Conservation (phyloP, 2,797 vertebrate genomes). For the Naso thynnoides region DNA sequence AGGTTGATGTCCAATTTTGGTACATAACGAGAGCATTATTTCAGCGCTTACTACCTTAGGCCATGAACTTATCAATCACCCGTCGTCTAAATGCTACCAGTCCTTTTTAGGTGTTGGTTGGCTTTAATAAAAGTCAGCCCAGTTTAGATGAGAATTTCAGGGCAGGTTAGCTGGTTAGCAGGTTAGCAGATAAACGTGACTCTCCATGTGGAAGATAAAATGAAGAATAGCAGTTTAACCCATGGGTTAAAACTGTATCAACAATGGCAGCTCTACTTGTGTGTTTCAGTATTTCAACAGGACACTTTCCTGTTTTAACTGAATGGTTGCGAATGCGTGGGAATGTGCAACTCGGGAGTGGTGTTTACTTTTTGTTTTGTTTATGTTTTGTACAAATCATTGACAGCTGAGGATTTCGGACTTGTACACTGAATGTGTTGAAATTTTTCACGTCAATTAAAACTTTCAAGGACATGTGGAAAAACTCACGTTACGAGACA, state of each 20-base stretch:
- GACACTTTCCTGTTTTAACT: slow-evolving; percentile 34
- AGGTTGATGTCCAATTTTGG: no score
- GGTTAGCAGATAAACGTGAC: slow-evolving; percentile 1
- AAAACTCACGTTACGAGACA: slow-evolving; percentile 24
- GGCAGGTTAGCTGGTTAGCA: slow-evolving; percentile 18
- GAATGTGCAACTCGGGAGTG: slow-evolving; percentile 44
- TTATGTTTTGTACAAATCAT: slow-evolving; percentile 32
- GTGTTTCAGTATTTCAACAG: slow-evolving; percentile 67
- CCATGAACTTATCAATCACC: no score
- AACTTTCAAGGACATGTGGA: slow-evolving; percentile 41
- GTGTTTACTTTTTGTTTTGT: background rate
- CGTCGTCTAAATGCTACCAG: background rate
- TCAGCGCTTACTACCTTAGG: no score
- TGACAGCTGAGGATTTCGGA: slow-evolving; percentile 32
- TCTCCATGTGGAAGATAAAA: slow-evolving; percentile 33
- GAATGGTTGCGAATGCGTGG: slow-evolving; percentile 64
- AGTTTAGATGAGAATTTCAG: slow-evolving; percentile 19
- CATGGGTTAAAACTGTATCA: slow-evolving; percentile 49
- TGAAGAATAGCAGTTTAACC: slow-evolving; percentile 53
- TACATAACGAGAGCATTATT: no score
- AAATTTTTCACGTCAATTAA: slow-evolving; percentile 18
- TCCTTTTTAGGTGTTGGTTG: background rate
- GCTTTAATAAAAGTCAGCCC: background rate
- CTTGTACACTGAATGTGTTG: slow-evolving; percentile 41
- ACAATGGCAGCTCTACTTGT: slow-evolving; percentile 78